These are phyloP conservation scores for Podarcis siculus DNA, from an alignment of 2,797 vertebrate species.

Conservation along the genomic window DNA sequence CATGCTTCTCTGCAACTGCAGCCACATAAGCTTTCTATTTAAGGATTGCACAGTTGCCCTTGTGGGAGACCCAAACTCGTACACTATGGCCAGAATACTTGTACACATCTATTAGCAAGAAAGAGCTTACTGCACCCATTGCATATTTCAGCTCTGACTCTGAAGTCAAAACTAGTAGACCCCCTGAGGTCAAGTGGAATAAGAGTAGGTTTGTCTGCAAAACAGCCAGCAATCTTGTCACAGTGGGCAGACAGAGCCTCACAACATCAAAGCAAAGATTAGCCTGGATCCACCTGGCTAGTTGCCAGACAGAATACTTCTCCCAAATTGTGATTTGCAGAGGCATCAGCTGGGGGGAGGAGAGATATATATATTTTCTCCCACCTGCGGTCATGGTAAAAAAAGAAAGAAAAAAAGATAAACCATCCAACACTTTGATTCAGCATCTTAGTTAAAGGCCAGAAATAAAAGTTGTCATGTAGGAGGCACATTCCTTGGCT, in stretches of 20 bases:
- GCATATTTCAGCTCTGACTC: conserved; percentile 18
- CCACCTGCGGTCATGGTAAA: neutral
- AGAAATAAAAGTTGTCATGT: neutral
- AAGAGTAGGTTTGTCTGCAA: conserved; percentile 5
- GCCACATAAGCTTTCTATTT: neutral
- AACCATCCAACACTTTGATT: neutral
- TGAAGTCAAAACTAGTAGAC: neutral
- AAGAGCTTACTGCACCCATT: neutral
- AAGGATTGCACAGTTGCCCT: conserved; percentile 14
- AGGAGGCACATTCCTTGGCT: neutral
- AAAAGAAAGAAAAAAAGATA: neutral
- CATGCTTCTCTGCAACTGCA: neutral
- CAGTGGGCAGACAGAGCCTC: neutral
- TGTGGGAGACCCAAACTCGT: conserved; percentile 11
- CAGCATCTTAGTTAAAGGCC: neutral
- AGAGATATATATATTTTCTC: neutral
- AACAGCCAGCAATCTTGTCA: neutral
- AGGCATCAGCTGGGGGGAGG: neutral
- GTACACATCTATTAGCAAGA: neutral
- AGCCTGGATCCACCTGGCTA: neutral
- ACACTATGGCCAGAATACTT: neutral
- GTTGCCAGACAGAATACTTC: neutral
- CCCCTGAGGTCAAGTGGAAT: neutral
- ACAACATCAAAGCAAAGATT: conserved; percentile 12
- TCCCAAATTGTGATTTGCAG: neutral